Evolutionary conservation across 2,797 vertebrate genomes (phyloP), one percentile per base, ranked within the genome.

Genomic region (Tragopan temminckii): DNA sequence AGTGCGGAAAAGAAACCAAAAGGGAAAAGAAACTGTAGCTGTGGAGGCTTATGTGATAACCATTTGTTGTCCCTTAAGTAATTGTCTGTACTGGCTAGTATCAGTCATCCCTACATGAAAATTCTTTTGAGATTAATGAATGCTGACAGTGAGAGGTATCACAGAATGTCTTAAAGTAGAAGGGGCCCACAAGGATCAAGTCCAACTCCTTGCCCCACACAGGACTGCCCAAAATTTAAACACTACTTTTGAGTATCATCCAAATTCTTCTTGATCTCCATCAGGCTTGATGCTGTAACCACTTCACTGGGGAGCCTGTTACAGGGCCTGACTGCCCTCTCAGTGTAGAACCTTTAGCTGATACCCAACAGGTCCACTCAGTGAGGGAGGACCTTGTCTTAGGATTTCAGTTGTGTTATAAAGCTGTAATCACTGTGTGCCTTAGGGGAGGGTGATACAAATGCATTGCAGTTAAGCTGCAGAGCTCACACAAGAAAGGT

Each of bases 81-180:
- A 4, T 31, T 40, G 31, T 52, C 25, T 20, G 4, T 59, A 24
- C 45, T 45, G 46, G 7, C 46, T 66, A 45, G 1, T 59, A 38
- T 16, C 36, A 9, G 29, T 58, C 62, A 33, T 76, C 48, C 33
- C 31, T 27, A 53, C 46, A 10, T 71, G 11, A 0, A 62, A 46
- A 36, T 42, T 80, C 36, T 83, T 57, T 62, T 40, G 25, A 7
- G 13, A 69, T 79, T 69, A 0, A 0, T 38, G 36, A 53, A 21
- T 0, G 0, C n/a, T 50, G 46, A 43, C 2, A 2, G 8, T 52
- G 9, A 53, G 52, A 18, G 52, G 16, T 11, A 31, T 53, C 52
- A 31, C 27, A 31, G 52, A 53, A 17, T 53, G 31, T 53, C 52
- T 53, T 53, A 29, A 53, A 9, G 52, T 53, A 10, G 29, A 31